Percentiles rank a stretch among this genome's conserved stretches.
phyloP scores from a whole-genome alignment of 2,113 vertebrate species.

The Oryzias melastigma region DNA sequence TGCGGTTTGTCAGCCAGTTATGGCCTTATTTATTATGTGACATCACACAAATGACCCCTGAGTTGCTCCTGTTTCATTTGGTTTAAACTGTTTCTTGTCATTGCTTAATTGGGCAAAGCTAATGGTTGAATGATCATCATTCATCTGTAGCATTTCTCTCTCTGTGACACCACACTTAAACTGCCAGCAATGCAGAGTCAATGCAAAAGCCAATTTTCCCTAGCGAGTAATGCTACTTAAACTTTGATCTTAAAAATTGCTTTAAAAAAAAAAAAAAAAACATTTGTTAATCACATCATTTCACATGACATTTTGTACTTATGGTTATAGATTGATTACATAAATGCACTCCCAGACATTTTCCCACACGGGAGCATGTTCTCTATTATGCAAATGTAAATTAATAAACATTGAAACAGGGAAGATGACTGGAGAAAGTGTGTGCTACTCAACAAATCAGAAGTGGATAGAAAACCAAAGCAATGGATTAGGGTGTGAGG shows the following conservation, averaged over 20 bases:
- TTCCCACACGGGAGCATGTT: conserved; percentile 1
- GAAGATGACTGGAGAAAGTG: conserved; percentile 11
- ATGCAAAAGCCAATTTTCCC: conserved; percentile 42
- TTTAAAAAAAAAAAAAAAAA: not conserved
- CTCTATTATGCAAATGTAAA: conserved; percentile 17
- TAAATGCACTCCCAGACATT: not conserved
- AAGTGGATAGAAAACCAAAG: conserved; percentile 11
- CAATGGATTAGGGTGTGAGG: conserved; percentile 36
- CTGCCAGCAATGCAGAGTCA: conserved; percentile 35
- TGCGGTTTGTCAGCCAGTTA: conserved; percentile 48
- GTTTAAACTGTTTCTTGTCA: conserved; percentile 65
- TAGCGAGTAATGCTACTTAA: conserved; percentile 24
- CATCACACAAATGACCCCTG: conserved; percentile 55
- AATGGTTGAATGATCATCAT: conserved; percentile 52
- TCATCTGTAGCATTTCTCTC: conserved; percentile 26
- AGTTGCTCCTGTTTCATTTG: conserved; percentile 60
- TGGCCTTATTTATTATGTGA: conserved; percentile 66
- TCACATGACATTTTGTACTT: not conserved
- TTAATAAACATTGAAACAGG: conserved; percentile 21
- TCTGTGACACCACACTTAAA: conserved; percentile 6
- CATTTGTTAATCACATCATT: not conserved
- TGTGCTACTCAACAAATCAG: conserved; percentile 19
- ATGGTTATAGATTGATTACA: not conserved
- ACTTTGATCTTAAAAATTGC: conserved; percentile 22
- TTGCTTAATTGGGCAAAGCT: conserved; percentile 63